phyloP scores from a whole-genome alignment of 2,888 invertebrate genomes.

The Megastigmus dorsalis region DNA sequence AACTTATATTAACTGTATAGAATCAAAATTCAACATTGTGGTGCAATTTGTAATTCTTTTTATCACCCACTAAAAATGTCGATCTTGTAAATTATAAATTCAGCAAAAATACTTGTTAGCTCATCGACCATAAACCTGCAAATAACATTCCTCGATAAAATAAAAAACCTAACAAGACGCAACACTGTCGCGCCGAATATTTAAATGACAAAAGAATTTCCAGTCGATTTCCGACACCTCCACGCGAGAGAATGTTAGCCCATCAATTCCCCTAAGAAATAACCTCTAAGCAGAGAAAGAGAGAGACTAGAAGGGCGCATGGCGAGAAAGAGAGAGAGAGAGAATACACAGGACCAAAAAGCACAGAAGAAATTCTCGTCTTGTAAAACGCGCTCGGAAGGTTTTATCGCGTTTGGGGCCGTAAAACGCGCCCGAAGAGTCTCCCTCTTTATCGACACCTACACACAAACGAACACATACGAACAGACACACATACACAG shows the following conservation, averaged over 20 bases:
- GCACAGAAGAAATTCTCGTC: too few species aligned
- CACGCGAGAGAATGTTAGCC: too few species aligned
- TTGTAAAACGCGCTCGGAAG: slow-evolving; percentile 12
- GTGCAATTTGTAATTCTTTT: neutral
- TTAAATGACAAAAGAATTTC: too few species aligned
- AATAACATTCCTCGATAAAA: too few species aligned
- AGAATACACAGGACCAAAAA: neutral
- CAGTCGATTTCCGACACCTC: too few species aligned
- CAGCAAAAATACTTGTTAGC: neutral
- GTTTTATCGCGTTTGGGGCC: slow-evolving; percentile 48
- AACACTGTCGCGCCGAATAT: too few species aligned
- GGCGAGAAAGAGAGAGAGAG: neutral
- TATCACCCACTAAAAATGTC: neutral
- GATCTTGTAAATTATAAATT: neutral
- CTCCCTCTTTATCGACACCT: slow-evolving; percentile 51
- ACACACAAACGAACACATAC: neutral
- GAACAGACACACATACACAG: neutral
- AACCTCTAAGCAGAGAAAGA: too few species aligned
- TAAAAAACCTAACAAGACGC: too few species aligned
- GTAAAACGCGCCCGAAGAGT: slow-evolving; percentile 30
- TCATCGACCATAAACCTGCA: neutral
- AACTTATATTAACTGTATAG: too few species aligned
- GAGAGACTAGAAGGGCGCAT: too few species aligned
- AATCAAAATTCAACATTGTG: too few species aligned
- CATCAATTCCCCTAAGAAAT: too few species aligned